Base-by-base conservation (phyloP, 2,888 invertebrate genomes). In the Tinea pellionella region DNA sequence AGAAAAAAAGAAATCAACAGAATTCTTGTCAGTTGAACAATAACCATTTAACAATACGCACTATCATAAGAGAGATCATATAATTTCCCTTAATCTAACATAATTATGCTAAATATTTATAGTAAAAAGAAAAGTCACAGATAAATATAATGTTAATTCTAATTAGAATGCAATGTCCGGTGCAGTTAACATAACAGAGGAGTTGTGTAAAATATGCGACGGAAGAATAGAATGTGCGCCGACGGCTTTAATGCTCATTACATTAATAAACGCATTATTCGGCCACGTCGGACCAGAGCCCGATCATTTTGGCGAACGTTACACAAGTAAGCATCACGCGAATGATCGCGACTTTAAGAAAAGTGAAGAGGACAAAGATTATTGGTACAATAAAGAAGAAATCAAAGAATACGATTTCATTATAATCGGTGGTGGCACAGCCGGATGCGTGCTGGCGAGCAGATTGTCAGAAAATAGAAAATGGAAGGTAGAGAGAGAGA, bases 361-460 rank as follows among this genome's bases (percentile, higher is more conserved):
- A 16, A 29, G 9, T 32, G 32, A 32, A 32, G 16, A 61, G 61
- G n/a, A 7, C 4, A 19, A 60, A 2, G 12, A 57, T 13, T 2
- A 6, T 24, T 24, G 24, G 24, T 58, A 58, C 41, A 61, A 56
- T 12, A 61, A 60, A 13, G 62, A 62, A 6, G 62, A 15, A 16
- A 15, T 47, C 12, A 13, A 63, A 24, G 64, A 65, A 13, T 95
- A 95, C 67, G 95, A 96, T 74, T 95, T 95, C 67, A 89, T 95
- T 4, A 89, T 95, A 59, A 86, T 96, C 1, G 96, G 96, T 0
- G 96, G 90, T 0, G 96, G 96, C 0, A 92, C 94, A 1, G 95
- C 94, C 0, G 96, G 96, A 1, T 88, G 94, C 1, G 95, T 93
- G 0, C 63, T 96, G 60, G 96, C 96, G 0, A 92, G 91, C 65